These are phyloP conservation scores for Scaptomyza reducta DNA, from an alignment of 2,888 invertebrate species.

Conservation along the genomic window DNA sequence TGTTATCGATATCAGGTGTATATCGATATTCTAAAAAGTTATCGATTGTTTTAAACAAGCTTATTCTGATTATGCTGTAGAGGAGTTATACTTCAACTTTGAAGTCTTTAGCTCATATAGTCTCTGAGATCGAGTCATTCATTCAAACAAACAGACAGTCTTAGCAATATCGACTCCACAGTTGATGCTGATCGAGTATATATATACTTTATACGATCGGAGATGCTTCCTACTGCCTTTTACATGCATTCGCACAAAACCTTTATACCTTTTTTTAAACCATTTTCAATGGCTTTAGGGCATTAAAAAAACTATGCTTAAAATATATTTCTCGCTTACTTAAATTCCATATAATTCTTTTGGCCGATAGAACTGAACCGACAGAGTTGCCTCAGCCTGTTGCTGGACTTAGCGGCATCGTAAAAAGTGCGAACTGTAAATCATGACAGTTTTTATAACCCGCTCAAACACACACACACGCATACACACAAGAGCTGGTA, in stretches of 20 bases:
- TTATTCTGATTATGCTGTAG: no score
- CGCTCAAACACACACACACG: slow-evolving; percentile 27
- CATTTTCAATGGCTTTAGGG: background rate
- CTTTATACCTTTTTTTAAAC: background rate
- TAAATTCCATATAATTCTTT: slow-evolving; percentile 70
- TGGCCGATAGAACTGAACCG: slow-evolving; percentile 54
- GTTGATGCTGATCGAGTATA: no score
- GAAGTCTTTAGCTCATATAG: no score
- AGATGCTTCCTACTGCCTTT: no score
- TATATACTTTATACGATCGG: no score
- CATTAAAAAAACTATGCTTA: slow-evolving; percentile 62
- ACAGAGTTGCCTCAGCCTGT: slow-evolving; percentile 1
- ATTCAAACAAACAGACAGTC: no score
- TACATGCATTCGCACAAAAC: background rate
- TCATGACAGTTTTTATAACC: slow-evolving; percentile 77
- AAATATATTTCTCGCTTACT: slow-evolving; percentile 71
- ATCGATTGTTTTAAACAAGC: no score
- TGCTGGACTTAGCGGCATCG: slow-evolving; percentile 56
- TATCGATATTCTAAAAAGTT: background rate
- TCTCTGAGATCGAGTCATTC: no score
- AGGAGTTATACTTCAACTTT: no score
- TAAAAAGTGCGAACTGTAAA: slow-evolving; percentile 79
- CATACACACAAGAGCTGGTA: background rate
- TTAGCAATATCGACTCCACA: no score
- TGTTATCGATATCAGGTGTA: background rate